Evolutionary conservation across 2,113 vertebrate species (phyloP).

Genomic region (Lagopus leucura): DNA sequence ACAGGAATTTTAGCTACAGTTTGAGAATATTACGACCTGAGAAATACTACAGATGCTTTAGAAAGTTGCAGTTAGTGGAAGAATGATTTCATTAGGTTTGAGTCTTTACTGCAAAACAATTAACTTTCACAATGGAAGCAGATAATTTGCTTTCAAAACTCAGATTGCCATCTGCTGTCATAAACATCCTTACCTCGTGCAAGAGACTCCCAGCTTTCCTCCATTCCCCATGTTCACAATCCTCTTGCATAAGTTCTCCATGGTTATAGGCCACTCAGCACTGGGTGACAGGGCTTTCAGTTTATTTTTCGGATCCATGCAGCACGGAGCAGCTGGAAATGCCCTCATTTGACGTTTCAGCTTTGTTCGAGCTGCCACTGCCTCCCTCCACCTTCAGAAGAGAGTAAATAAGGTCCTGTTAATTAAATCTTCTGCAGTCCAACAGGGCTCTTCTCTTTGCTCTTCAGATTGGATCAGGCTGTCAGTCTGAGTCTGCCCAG

Average conservation of each 20-base stretch:
- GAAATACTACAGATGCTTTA: background rate
- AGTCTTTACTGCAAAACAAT: background rate
- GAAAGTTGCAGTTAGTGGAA: background rate
- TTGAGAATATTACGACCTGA: background rate
- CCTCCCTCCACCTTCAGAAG: slow-evolving; percentile 88
- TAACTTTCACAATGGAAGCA: background rate
- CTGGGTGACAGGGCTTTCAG: slow-evolving; percentile 88
- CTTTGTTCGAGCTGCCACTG: slow-evolving; percentile 88
- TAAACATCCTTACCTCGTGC: slow-evolving; percentile 81
- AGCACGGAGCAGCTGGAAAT: slow-evolving; percentile 94
- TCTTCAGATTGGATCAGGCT: background rate
- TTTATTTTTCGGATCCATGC: slow-evolving; percentile 79
- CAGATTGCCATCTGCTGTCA: background rate
- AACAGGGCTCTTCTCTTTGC: background rate
- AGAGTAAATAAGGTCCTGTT: background rate
- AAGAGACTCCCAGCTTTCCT: slow-evolving; percentile 87
- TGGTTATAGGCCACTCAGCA: slow-evolving; percentile 81
- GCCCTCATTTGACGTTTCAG: slow-evolving; percentile 93
- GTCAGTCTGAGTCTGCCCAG: background rate
- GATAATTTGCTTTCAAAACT: background rate
- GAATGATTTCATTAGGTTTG: background rate
- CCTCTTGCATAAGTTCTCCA: slow-evolving; percentile 80
- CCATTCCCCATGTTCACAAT: slow-evolving; percentile 88
- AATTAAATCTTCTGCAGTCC: background rate
- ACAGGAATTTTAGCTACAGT: background rate